Conservation (phyloP, 2,797 vertebrate species). For the Lacerta agilis region DNA sequence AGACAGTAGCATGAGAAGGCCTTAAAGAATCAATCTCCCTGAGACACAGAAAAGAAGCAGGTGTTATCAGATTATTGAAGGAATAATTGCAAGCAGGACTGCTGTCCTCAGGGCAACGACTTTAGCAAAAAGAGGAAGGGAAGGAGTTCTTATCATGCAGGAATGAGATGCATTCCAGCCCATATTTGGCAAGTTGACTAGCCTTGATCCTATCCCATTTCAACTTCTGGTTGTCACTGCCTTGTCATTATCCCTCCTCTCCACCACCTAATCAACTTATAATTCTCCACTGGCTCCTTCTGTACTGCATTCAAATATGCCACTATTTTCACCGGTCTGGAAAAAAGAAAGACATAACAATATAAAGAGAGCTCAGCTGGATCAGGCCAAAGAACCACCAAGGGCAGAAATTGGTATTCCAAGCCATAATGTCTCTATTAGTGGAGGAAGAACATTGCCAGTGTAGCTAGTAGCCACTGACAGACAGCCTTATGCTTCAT, state of each 20-base stretch:
- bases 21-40: constrained; percentile 28
- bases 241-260: neutral
- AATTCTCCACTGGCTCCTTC: neutral
- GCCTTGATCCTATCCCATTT: neutral
- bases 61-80: constrained; percentile 3
- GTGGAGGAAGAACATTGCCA: too few relatives aligned
- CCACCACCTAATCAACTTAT: neutral
- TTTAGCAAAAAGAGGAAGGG: neutral
- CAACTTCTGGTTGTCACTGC: neutral
- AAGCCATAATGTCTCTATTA: too few relatives aligned
- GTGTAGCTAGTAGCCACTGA: too few relatives aligned
- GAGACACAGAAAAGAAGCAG: constrained; percentile 9
- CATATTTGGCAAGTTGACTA: neutral
- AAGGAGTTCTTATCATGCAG: neutral
- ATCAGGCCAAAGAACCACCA: too few relatives aligned
- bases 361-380: too few relatives aligned
- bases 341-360: neutral
- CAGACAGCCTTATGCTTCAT: too few relatives aligned
- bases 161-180: neutral
- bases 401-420: too few relatives aligned
- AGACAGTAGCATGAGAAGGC: constrained; percentile 10
- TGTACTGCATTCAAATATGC: neutral
- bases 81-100: neutral
- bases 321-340: neutral
- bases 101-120: neutral